Percentiles rank a stretch among this genome's conserved stretches.
Conservation (phyloP, 2,888 invertebrate genomes). For the Amiota minor region DNA sequence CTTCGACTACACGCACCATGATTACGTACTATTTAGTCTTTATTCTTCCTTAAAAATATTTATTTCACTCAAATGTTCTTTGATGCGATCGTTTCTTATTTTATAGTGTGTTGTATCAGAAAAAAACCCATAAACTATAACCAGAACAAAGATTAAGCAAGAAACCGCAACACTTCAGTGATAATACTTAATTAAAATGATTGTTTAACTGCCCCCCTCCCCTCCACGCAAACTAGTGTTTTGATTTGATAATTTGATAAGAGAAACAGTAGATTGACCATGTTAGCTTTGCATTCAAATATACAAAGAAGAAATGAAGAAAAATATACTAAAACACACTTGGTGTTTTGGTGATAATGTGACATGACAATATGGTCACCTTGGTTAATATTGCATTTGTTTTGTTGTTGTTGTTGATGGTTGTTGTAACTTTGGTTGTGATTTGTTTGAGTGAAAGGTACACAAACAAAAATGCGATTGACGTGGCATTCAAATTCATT, state of each 20-base stretch:
- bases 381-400: conserved; percentile 5
- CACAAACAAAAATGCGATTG: conserved; percentile 58
- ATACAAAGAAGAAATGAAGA: too few species aligned
- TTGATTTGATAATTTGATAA: too few species aligned
- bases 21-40: conserved; percentile 1
- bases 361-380: background rate
- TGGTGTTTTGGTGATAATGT: background rate
- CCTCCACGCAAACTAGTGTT: too few species aligned
- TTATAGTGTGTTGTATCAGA: background rate
- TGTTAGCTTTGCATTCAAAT: too few species aligned
- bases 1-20: conserved; percentile 68
- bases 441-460: conserved; percentile 11
- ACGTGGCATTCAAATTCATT: conserved; percentile 68
- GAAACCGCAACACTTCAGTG: background rate
- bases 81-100: background rate
- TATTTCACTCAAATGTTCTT: background rate
- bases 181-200: too few species aligned
- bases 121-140: too few species aligned
- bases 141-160: background rate
- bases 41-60: background rate
- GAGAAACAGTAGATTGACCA: too few species aligned
- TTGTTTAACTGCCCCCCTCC: too few species aligned
- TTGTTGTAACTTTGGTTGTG: background rate
- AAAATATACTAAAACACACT: too few species aligned
- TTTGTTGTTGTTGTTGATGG: conserved; percentile 2